Evolutionary conservation across 2,113 vertebrate genomes (phyloP).

Genomic region (Eurystomus gularis): DNA sequence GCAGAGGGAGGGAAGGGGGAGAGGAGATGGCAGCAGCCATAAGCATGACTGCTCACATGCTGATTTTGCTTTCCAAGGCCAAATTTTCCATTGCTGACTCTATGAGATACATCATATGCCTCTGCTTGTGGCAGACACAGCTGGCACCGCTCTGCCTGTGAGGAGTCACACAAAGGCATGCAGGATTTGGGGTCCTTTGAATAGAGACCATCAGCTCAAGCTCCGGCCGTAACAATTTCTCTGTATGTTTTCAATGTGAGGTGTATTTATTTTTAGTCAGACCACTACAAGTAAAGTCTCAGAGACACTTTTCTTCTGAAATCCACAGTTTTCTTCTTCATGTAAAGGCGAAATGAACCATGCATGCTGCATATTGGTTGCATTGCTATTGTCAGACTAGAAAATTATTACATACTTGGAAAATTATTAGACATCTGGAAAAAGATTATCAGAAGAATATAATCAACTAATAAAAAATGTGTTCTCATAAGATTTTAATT

Average conservation of each 20-base stretch:
- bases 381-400: not conserved
- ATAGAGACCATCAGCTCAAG: not conserved
- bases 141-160: not conserved
- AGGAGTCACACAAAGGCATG: not conserved
- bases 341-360: not conserved
- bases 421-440: not conserved
- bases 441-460: not conserved
- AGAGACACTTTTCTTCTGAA: not conserved
- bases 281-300: not conserved
- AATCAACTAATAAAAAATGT: not conserved
- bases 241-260: not conserved
- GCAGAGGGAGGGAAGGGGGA: not conserved
- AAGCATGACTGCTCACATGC: not conserved
- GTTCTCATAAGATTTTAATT: not conserved
- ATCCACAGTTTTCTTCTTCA: not conserved
- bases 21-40: not conserved
- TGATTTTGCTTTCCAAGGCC: not conserved
- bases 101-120: not conserved
- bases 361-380: fast-evolving
- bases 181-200: not conserved
- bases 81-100: not conserved
- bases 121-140: not conserved
- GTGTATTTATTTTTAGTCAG: not conserved
- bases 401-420: not conserved
- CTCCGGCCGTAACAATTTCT: not conserved